Conservation (phyloP, 1,140 invertebrate species). For the Augochlora pura region DNA sequence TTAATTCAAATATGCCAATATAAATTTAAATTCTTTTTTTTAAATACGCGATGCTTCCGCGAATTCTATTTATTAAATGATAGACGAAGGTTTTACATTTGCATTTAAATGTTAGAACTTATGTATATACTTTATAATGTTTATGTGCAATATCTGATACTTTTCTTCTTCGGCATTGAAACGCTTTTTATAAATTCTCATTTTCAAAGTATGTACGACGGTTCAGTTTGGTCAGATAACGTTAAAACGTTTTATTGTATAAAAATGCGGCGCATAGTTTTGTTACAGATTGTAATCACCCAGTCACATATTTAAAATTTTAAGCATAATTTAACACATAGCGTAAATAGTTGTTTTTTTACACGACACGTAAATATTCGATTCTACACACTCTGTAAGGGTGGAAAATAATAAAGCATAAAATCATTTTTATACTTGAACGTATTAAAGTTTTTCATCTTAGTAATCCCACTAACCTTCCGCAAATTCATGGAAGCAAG, state of each 20-base stretch:
- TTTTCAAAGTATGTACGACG: slow-evolving; percentile 12
- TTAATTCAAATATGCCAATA: slow-evolving; percentile 1
- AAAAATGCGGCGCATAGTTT: slow-evolving; percentile 15
- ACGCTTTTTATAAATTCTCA: not conserved
- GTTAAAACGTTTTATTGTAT: slow-evolving; percentile 25
- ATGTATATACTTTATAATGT: slow-evolving; percentile 22
- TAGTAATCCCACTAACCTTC: not conserved
- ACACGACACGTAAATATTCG: slow-evolving; percentile 22
- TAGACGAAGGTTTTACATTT: slow-evolving; percentile 15
- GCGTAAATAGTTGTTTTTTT: slow-evolving; percentile 43
- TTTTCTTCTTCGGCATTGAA: not conserved
- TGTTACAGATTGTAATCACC: not conserved
- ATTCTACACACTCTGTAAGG: slow-evolving; percentile 28
- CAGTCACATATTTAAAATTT: slow-evolving; percentile 11
- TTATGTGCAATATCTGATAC: not conserved
- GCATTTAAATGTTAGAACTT: slow-evolving; percentile 32
- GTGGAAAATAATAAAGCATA: slow-evolving; percentile 47
- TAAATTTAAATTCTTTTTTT: slow-evolving; percentile 19
- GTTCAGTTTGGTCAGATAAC: not conserved
- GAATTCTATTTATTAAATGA: slow-evolving; percentile 6
- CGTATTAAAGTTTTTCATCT: not conserved
- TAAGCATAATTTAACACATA: slow-evolving; percentile 15
- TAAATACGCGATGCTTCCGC: not conserved
- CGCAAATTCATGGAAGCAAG: not conserved
- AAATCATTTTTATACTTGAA: slow-evolving; percentile 44